Evolutionary conservation across 2,113 vertebrate genomes (phyloP), one percentile per base, ranked within the genome.

Genomic region (Lophochroa leadbeateri): DNA sequence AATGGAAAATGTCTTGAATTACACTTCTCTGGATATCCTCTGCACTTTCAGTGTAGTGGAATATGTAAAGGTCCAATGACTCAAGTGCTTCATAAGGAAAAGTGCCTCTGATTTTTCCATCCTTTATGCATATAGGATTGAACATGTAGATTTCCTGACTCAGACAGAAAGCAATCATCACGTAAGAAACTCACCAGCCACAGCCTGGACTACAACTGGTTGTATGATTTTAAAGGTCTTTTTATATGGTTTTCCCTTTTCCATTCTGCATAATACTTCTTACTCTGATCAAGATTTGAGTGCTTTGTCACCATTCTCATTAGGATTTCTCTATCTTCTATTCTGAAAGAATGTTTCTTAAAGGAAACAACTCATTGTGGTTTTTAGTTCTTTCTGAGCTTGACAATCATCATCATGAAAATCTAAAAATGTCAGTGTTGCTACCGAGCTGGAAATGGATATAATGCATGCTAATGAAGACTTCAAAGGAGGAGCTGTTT

Each of bases 401-500:
- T 96, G 78, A 92, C 63, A 63, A 77, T 94, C 57, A 19, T 75
- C 91, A 89, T 89, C 41, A 58, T 46, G 81, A 92, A 93, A 93
- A 91, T 90, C 65, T 87, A 43, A 87, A 87, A 88, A 49, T 57
- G 57, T 70, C 64, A 52, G 69, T 64, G 28, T 49, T 1, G 5
- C 57, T 84, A 17, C 44, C 0, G 1, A 24, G 57, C 72, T 88
- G 80, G 68, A 92, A 95, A 68, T 52, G 31, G 57, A 64, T 91
- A 76, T 69, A 88, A 82, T 79, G 65, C 44, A 87, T 86, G 83
- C n/a, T 92, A 87, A 89, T 91, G 57, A 93, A 90, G n/a, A 79
- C 89, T 96, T 95, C 88, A 86, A 94, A 97, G 77, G 20, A 87
- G 23, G 33, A 88, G 29, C 33, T 75, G 65, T 7, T 92, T 92